These are phyloP conservation scores for Parnassius apollo DNA, from an alignment of 2,888 invertebrate genomes.

Conservation along the genomic window DNA sequence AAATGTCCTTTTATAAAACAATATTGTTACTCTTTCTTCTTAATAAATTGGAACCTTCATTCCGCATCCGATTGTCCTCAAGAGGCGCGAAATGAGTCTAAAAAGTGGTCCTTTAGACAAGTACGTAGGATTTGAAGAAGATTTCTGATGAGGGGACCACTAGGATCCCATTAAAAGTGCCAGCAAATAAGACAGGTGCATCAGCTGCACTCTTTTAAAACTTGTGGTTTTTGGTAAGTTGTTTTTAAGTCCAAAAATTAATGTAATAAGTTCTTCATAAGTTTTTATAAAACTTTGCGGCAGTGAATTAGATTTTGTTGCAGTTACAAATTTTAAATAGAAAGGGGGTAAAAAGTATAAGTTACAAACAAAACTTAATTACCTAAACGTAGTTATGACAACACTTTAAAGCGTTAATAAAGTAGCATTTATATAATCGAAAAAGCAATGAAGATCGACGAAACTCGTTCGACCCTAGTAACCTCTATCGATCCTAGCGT, in stretches of 20 bases:
- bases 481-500: slow-evolving; percentile 40
- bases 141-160: slow-evolving; percentile 47
- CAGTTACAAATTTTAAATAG: too few relatives aligned
- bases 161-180: slow-evolving; percentile 54
- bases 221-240: not conserved
- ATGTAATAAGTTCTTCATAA: too few relatives aligned
- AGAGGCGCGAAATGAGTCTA: slow-evolving; percentile 63
- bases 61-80: slow-evolving; percentile 62
- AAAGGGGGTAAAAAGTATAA: too few relatives aligned
- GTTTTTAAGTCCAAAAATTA: not conserved
- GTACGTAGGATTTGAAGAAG: slow-evolving; percentile 61
- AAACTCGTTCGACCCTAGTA: slow-evolving; percentile 38
- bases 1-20: slow-evolving; percentile 26
- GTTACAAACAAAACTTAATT: too few relatives aligned
- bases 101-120: slow-evolving; percentile 60
- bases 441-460: slow-evolving; percentile 21
- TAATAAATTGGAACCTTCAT: slow-evolving; percentile 51
- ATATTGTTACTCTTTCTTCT: slow-evolving; percentile 26
- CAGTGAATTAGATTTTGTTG: too few relatives aligned
- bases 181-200: slow-evolving; percentile 52
- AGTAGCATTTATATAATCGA: not conserved
- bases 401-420: not conserved
- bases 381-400: too few relatives aligned
- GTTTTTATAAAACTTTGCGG: too few relatives aligned
- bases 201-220: slow-evolving; percentile 29